These are phyloP conservation scores for Phrynosoma blainvillii DNA, from an alignment of 2,113 vertebrate species.

Conservation along the genomic window DNA sequence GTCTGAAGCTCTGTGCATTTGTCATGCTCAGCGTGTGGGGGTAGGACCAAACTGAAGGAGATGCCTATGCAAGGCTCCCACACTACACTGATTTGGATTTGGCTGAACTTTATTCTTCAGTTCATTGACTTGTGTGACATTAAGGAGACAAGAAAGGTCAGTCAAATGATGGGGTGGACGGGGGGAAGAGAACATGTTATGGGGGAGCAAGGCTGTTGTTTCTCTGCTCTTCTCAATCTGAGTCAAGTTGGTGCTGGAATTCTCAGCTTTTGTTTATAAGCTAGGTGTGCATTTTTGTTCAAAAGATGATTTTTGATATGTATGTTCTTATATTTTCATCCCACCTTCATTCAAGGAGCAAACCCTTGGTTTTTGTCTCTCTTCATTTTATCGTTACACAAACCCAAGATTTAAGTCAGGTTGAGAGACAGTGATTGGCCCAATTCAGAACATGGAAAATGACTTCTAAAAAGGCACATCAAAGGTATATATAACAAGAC, in stretches of 20 bases:
- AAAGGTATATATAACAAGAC: neutral
- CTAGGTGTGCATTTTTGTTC: neutral
- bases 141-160: slow-evolving; percentile 69
- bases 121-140: slow-evolving; percentile 56
- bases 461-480: neutral
- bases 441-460: neutral
- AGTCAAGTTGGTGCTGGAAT: slow-evolving; percentile 26
- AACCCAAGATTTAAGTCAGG: neutral
- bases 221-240: slow-evolving; percentile 25
- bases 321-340: neutral
- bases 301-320: neutral
- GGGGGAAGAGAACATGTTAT: slow-evolving; percentile 43
- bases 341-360: neutral
- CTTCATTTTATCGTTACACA: neutral
- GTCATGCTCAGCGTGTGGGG: slow-evolving; percentile 23
- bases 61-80: neutral
- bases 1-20: slow-evolving; percentile 29
- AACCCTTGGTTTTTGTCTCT: neutral
- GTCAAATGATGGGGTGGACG: slow-evolving; percentile 42
- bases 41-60: slow-evolving; percentile 57
- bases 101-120: slow-evolving; percentile 68
- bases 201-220: slow-evolving; percentile 34
- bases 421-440: neutral
- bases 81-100: slow-evolving; percentile 53
- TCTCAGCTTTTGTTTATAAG: neutral